Conservation (phyloP, 2,888 invertebrate species). For the Rotaria socialis region DNA sequence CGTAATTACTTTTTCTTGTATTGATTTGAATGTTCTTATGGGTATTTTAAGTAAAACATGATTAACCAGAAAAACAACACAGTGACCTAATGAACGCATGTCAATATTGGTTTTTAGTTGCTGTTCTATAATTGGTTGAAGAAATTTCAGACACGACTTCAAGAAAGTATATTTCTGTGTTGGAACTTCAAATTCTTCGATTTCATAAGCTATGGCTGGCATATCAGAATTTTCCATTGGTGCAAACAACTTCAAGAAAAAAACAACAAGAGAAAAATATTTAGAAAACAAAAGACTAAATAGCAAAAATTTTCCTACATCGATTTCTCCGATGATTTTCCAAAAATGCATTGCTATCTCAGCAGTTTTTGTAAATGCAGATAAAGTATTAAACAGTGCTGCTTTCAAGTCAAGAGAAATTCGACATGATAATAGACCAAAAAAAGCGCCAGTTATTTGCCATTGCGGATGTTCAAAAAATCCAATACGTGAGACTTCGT, state of each 20-base stretch:
- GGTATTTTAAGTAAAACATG: conserved; percentile 33
- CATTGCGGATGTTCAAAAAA: conserved; percentile 37
- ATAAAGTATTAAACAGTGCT: conserved; percentile 21
- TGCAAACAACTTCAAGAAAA: neutral
- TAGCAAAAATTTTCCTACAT: neutral
- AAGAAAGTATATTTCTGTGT: conserved; percentile 19
- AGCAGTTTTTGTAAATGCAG: conserved; percentile 29
- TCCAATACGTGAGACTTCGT: conserved; percentile 25
- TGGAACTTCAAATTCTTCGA: conserved; percentile 30
- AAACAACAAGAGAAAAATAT: neutral
- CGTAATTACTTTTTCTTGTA: conserved; percentile 11
- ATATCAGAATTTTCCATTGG: conserved; percentile 18
- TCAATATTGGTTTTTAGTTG: conserved; percentile 1
- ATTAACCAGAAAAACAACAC: conserved; percentile 28
- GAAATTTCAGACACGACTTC: neutral
- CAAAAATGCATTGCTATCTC: conserved; percentile 20
- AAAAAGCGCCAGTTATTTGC: conserved; percentile 6
- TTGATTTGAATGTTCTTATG: conserved; percentile 15
- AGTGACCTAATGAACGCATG: conserved; percentile 10
- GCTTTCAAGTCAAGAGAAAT: conserved; percentile 10
- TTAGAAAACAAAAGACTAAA: neutral
- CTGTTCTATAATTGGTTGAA: conserved; percentile 15
- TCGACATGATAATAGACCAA: conserved; percentile 2
- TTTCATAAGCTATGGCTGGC: conserved; percentile 16
- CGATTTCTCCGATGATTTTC: conserved; percentile 31